Conservation (phyloP, 2,888 invertebrate species). For the Drosophila robusta region DNA sequence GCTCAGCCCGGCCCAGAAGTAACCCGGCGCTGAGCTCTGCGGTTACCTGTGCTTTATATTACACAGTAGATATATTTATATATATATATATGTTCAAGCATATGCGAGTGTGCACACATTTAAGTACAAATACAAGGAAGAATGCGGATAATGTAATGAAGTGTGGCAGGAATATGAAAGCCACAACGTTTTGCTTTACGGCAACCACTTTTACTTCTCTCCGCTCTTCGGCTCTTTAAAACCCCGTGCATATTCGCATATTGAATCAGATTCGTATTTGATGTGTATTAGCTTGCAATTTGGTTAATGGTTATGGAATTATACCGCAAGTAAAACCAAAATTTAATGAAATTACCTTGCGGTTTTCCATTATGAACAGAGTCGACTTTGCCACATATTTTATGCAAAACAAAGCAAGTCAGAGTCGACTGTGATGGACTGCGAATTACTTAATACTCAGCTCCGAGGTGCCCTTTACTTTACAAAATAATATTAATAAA, state of each 20-base stretch:
- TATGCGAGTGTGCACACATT: background rate
- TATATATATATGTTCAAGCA: background rate
- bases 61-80: background rate
- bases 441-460: background rate
- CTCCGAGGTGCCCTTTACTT: background rate
- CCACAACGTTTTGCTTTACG: conserved; percentile 24
- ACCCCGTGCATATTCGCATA: conserved; percentile 9
- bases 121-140: conserved; percentile 12
- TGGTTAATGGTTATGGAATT: conserved; percentile 32
- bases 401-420: background rate
- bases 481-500: no score
- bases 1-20: background rate
- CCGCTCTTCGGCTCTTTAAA: background rate
- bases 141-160: conserved; percentile 50
- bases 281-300: conserved; percentile 32
- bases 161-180: conserved; percentile 43
- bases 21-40: conserved; percentile 2
- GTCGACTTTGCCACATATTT: background rate
- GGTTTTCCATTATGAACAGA: conserved; percentile 8
- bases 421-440: background rate
- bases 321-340: conserved; percentile 11
- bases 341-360: conserved; percentile 17
- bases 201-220: conserved; percentile 11
- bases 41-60: conserved; percentile 4
- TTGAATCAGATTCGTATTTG: conserved; percentile 26